phyloP scores from a whole-genome alignment of 2,113 vertebrate genomes.

The Delphinapterus leucas region DNA sequence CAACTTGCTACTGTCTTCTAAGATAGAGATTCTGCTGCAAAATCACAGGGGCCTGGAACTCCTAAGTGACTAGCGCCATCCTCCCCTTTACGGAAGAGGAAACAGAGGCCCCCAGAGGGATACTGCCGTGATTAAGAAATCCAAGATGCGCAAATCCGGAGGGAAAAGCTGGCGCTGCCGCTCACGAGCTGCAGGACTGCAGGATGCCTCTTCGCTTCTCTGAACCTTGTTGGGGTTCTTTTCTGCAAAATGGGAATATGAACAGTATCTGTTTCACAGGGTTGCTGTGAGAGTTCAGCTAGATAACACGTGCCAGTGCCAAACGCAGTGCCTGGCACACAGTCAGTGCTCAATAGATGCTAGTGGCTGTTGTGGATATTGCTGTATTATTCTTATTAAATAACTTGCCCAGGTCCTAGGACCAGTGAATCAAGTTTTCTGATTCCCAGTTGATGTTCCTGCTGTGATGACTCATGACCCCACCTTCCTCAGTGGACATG shows the following conservation, averaged over 20 bases:
- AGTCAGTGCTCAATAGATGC: neutral
- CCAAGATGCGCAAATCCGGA: neutral
- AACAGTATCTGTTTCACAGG: neutral
- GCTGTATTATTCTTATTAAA: neutral
- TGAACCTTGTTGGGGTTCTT: neutral
- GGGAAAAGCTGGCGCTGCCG: neutral
- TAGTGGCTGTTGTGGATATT: too few species aligned
- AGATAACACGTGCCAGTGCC: neutral
- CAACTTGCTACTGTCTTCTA: neutral
- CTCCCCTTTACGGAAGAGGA: neutral
- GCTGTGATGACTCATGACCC: neutral
- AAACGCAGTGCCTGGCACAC: neutral
- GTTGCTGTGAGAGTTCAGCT: neutral
- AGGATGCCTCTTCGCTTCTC: neutral
- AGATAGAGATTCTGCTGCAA: neutral
- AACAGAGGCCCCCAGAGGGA: neutral
- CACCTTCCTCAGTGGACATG: neutral
- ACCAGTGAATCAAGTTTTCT: neutral
- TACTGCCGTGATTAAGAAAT: rapidly evolving
- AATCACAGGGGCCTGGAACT: neutral
- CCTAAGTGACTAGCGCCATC: neutral
- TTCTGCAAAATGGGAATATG: too few species aligned
- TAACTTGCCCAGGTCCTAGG: neutral
- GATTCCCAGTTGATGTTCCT: neutral
- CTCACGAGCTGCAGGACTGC: neutral